Conservation (phyloP, 2,113 vertebrate species). For the Sialia sialis region DNA sequence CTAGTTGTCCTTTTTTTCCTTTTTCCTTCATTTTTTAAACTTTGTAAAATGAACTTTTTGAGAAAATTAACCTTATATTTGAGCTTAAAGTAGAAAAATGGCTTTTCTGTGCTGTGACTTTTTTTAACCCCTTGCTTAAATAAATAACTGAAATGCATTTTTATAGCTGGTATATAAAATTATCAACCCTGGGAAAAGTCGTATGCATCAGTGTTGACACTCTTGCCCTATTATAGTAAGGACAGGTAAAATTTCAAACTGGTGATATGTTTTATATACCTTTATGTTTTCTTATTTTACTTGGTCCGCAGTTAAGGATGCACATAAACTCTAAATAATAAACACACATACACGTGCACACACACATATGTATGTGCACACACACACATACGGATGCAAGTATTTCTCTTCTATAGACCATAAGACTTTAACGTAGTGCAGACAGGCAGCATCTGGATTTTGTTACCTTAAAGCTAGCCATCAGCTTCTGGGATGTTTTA, state of each 20-base stretch:
- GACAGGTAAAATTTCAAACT: neutral
- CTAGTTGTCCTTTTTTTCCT: neutral
- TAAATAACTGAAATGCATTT: neutral
- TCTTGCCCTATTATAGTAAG: neutral
- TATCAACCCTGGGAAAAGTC: neutral
- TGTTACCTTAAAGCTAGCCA: constrained; percentile 72
- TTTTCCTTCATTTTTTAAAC: neutral
- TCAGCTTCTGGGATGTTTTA: constrained; percentile 72
- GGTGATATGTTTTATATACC: fast-evolving
- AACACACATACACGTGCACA: neutral
- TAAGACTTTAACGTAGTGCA: constrained; percentile 35
- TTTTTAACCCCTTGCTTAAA: constrained; percentile 1
- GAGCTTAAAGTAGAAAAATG: constrained; percentile 11
- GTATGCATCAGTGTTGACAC: neutral
- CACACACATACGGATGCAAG: neutral
- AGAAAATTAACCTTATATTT: constrained; percentile 25
- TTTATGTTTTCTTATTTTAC: neutral
- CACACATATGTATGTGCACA: neutral
- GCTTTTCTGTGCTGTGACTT: neutral
- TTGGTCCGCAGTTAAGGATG: neutral
- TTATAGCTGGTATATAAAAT: neutral
- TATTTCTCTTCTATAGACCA: constrained; percentile 23
- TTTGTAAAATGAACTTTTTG: constrained; percentile 4
- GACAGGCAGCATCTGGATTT: constrained; percentile 75
- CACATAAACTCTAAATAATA: neutral